Percentiles rank a stretch among this genome's conserved stretches.
Evolutionary conservation across 2,888 invertebrate species (phyloP).

Genomic region (Cinara cedri): DNA sequence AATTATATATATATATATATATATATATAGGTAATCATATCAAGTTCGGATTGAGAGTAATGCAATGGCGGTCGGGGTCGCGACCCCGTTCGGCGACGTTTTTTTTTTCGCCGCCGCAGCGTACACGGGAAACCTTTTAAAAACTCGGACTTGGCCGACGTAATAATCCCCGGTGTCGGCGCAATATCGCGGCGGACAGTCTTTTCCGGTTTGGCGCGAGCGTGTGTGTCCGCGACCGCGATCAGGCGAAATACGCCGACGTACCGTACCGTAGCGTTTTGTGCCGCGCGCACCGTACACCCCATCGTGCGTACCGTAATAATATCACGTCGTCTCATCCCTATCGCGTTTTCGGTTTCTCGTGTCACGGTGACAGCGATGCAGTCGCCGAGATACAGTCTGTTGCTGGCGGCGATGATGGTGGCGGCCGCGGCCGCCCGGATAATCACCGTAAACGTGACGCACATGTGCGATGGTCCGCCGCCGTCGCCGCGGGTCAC

Average conservation of each 20-base stretch:
- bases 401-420: not conserved
- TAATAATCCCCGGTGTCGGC: not conserved
- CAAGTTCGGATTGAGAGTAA: not conserved
- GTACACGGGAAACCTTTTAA: constrained; percentile 54
- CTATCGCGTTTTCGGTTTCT: too few relatives aligned
- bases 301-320: too few relatives aligned
- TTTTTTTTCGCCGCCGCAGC: not conserved
- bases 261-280: not conserved
- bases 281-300: too few relatives aligned
- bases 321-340: too few relatives aligned
- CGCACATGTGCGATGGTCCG: constrained; percentile 21
- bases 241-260: too few relatives aligned
- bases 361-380: not conserved
- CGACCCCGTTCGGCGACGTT: constrained; percentile 34
- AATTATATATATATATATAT: too few relatives aligned
- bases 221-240: not conserved
- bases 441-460: constrained; percentile 16
- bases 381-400: not conserved
- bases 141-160: constrained; percentile 28
- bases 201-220: constrained; percentile 31
- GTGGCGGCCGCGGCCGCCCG: not conserved
- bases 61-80: not conserved
- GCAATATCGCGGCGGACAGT: not conserved
- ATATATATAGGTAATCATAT: too few relatives aligned
- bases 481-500: not conserved